A percentile compares a stretch with the other conserved stretches of the same genome.
Conservation (phyloP, 2,113 vertebrate genomes). For the Bambusicola thoracicus region DNA sequence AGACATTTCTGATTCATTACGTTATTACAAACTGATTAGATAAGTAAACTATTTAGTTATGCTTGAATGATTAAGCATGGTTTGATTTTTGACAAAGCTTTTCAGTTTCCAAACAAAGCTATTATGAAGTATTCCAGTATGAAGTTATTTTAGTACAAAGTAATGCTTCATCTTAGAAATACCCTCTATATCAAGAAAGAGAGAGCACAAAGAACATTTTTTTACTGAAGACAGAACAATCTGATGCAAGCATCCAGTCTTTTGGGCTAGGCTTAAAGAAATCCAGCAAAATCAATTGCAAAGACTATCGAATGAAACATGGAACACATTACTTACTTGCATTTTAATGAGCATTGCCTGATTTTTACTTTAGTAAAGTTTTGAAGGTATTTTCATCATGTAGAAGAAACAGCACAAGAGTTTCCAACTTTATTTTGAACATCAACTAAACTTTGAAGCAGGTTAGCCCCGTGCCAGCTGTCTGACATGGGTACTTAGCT, state of each 20-base stretch:
- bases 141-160: background rate
- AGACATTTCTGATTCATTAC: background rate
- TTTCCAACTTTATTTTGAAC: background rate
- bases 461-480: background rate
- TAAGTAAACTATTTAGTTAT: background rate
- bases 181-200: background rate
- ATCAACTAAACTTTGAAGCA: background rate
- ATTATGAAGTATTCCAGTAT: background rate
- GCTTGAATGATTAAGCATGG: background rate
- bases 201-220: background rate
- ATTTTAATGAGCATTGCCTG: background rate
- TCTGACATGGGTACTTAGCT: background rate
- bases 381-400: background rate
- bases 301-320: background rate
- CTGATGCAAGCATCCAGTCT: background rate
- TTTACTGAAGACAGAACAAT: background rate
- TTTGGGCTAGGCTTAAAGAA: background rate
- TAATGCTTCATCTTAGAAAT: background rate
- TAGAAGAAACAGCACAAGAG: fast-evolving
- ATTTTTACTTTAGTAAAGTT: background rate
- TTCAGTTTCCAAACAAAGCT: background rate
- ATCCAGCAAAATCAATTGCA: background rate
- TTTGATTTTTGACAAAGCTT: background rate
- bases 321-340: fast-evolving
- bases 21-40: background rate